Evolutionary conservation across 2,797 vertebrate genomes (phyloP).

Genomic region (Dendrocincla tyrannina): DNA sequence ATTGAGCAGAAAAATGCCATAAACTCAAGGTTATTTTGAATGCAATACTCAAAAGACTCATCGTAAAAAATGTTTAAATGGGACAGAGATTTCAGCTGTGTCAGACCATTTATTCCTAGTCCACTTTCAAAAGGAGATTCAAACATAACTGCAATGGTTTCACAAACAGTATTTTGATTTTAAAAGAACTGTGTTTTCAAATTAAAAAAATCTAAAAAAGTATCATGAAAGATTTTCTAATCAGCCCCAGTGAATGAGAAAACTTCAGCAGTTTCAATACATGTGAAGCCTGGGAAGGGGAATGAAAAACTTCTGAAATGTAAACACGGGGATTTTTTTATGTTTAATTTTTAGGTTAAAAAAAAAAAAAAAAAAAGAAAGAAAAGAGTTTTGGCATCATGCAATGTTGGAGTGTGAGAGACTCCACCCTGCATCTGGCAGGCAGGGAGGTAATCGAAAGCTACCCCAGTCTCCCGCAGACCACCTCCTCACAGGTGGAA

Average conservation of each 20-base stretch:
- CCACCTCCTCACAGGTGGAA: slow-evolving; percentile 45
- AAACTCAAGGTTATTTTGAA: slow-evolving; percentile 4
- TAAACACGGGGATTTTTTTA: neutral
- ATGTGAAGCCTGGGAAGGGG: neutral
- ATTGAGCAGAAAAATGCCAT: neutral
- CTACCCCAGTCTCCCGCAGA: accelerated
- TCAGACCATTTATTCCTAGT: neutral
- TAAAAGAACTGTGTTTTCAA: neutral
- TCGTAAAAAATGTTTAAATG: neutral
- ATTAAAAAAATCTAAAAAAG: neutral
- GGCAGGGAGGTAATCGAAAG: neutral
- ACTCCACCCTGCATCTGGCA: slow-evolving; percentile 60
- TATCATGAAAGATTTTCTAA: neutral
- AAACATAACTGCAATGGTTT: neutral
- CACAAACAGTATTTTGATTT: neutral
- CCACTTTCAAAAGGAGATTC: neutral
- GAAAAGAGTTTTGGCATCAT: neutral
- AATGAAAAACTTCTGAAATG: neutral
- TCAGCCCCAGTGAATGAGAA: neutral
- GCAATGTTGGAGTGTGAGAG: neutral
- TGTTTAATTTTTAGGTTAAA: neutral
- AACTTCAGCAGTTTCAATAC: neutral
- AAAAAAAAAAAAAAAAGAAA: neutral
- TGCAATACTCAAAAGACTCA: neutral
- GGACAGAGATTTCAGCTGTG: neutral